Conservation (phyloP, 2,797 vertebrate species). For the Schizothorax lantsangensis region DNA sequence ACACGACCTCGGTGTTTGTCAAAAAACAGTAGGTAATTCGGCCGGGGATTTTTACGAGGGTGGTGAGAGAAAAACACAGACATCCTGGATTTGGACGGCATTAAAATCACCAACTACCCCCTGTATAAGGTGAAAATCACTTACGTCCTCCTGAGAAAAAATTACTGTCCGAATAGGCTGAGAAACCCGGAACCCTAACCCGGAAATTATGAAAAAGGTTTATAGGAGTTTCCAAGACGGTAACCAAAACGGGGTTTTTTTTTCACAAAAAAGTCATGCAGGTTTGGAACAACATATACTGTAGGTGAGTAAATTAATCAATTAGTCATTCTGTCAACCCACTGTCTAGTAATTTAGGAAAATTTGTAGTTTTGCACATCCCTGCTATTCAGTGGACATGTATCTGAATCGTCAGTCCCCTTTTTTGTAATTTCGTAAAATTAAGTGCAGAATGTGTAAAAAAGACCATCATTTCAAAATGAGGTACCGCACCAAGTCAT, state of each 20-base stretch:
- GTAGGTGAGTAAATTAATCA: neutral
- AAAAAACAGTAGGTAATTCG: no score
- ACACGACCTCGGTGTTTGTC: no score
- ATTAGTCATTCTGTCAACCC: neutral
- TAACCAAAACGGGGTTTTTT: neutral
- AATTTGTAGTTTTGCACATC: neutral
- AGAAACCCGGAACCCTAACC: neutral
- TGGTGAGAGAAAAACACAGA: no score
- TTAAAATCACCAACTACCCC: no score
- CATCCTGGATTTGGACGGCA: no score
- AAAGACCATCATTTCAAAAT: constrained; percentile 25
- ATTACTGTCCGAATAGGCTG: no score
- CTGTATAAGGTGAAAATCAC: no score
- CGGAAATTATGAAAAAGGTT: neutral
- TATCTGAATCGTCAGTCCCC: neutral
- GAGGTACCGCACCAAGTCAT: neutral
- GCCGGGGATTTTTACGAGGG: no score
- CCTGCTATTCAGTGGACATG: neutral
- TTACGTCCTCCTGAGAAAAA: no score
- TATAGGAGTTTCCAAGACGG: no score
- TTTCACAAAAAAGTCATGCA: neutral
- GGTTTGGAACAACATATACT: neutral
- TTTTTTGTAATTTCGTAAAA: constrained; percentile 1
- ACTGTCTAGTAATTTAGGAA: neutral
- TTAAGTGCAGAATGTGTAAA: constrained; percentile 1